Base-by-base conservation (phyloP, 2,888 invertebrate genomes). In the Panorpa germanica region DNA sequence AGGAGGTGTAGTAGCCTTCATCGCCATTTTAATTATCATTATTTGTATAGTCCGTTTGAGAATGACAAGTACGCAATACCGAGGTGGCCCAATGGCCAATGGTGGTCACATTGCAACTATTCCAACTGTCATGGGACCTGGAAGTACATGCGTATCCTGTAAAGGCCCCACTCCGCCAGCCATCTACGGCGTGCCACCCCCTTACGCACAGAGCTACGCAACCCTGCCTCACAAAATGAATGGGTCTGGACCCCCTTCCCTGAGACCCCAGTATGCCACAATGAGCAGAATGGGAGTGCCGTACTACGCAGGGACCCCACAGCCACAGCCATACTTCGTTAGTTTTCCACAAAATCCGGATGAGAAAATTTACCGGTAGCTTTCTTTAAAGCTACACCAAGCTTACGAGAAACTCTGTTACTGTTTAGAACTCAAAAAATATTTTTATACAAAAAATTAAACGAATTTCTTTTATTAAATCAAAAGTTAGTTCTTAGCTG, bases 1-100 rank as follows among this genome's bases (percentile, higher is more conserved):
- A 0, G 86, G 86, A 1, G 86, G 88, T 2, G 86, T 88, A 2
- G 85, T 90, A 2, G 83, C 81, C 2, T 83, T 90, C 46, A 85
- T 90, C 39, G 80, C 80, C 8, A 77, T 88, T 37, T 62, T 88
- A 31, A 78, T 88, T 19, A 75, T 88, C 16, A 72, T 74, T n/a
- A 85, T 85, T 39, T 90, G 88, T 46, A 78, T 88, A 22, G 77
- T 86, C 18, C 64, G 86, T 10, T 51, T 81, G 44, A 59, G 74
- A 36, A 69, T 77, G 69, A 65, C 70, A 21, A 65, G 60, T 7
- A 60, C 61, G 0, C 73, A 73, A 25, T 76, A 75, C 39, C 62
- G 72, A 37, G 71, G 69, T 32, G 70, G 65, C n/a, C 71, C 74
- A 1, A 48, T 73, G 37, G 70, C 70, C 25, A 65, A 60, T 39